Conservation (phyloP, 2,888 invertebrate genomes). For the Platycheirus rosarum region DNA sequence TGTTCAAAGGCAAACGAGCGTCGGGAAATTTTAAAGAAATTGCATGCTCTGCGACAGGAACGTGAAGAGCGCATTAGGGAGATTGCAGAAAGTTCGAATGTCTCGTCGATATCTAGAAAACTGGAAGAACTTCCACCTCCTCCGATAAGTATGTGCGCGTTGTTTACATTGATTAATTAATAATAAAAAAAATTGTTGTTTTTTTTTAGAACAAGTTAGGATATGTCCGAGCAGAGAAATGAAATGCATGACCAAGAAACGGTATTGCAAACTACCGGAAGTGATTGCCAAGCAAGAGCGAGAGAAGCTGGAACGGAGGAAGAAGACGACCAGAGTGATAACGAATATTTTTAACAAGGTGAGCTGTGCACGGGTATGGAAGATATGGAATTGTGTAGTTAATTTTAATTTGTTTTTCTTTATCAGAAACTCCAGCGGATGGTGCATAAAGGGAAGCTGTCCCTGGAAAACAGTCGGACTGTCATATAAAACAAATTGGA, state of each 20-base stretch:
- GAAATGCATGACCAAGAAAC: conserved; percentile 85
- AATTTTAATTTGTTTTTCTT: conserved; percentile 25
- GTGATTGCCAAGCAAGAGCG: conserved; percentile 86
- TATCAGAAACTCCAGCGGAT: conserved; percentile 80
- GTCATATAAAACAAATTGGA: conserved; percentile 77
- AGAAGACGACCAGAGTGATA: conserved; percentile 89
- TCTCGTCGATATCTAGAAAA: conserved; percentile 78
- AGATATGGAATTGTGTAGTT: neutral
- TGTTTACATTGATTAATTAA: neutral
- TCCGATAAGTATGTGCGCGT: conserved; percentile 80
- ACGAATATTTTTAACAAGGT: conserved; percentile 90
- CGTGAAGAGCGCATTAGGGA: conserved; percentile 79
- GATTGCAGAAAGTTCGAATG: conserved; percentile 78
- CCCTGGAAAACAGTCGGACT: conserved; percentile 80
- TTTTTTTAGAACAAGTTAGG: conserved; percentile 82
- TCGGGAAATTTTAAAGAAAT: conserved; percentile 79
- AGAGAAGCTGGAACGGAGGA: conserved; percentile 85
- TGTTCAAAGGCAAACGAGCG: conserved; percentile 83
- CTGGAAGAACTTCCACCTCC: conserved; percentile 80
- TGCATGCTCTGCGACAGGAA: conserved; percentile 78
- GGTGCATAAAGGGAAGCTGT: conserved; percentile 80
- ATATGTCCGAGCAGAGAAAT: conserved; percentile 85
- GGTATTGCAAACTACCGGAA: conserved; percentile 89
- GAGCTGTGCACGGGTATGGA: conserved; percentile 52
- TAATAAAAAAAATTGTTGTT: neutral